phyloP scores from a whole-genome alignment of 2,113 vertebrate genomes.

The Eudorcas thomsonii region DNA sequence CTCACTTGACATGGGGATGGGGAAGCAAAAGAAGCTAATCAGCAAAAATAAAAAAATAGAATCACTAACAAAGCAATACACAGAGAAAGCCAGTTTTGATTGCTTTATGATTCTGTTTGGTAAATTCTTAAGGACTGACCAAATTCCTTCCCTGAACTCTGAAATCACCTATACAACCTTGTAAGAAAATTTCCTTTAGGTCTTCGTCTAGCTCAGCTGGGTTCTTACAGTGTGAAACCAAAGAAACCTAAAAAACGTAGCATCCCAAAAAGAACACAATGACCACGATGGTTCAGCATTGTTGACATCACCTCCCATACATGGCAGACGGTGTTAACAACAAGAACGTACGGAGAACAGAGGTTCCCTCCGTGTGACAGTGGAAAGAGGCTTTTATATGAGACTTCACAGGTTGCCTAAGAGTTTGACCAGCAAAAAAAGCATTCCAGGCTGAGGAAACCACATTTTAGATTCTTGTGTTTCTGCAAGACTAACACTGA shows the following conservation, averaged over 20 bases:
- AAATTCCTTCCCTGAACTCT: background rate
- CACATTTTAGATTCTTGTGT: background rate
- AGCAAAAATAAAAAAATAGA: background rate
- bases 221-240: background rate
- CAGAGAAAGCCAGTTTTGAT: background rate
- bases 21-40: background rate
- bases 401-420: background rate
- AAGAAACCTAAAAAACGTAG: background rate
- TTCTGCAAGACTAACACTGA: background rate
- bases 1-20: background rate
- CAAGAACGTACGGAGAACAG: too few species aligned
- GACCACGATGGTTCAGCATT: background rate
- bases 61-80: background rate
- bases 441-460: too few species aligned
- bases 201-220: background rate
- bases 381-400: background rate
- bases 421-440: background rate
- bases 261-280: background rate
- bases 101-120: background rate
- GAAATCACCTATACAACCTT: background rate
- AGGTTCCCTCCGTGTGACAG: background rate
- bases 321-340: fast-evolving
- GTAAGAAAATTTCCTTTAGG: background rate
- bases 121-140: background rate
- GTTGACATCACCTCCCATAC: background rate